Evolutionary conservation across 2,888 invertebrate species (phyloP).

Genomic region (Dynastes maya): DNA sequence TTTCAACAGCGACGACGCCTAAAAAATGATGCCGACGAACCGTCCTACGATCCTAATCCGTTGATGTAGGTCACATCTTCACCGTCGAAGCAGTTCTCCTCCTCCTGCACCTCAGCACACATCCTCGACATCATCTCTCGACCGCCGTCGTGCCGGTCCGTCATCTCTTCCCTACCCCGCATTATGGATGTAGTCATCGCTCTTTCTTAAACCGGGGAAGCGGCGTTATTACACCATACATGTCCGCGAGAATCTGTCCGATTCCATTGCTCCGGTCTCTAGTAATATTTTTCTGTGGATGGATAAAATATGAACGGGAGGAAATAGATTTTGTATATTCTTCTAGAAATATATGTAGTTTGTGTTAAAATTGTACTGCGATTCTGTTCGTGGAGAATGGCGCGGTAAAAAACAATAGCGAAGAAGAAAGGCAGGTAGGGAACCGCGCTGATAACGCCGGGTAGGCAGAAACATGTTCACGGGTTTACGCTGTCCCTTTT

Average conservation of each 20-base stretch:
- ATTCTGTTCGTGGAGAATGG: too few relatives aligned
- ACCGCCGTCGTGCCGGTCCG: neutral
- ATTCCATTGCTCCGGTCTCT: neutral
- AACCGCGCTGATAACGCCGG: too few relatives aligned
- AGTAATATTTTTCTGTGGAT: slow-evolving; percentile 13
- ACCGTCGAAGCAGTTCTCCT: neutral
- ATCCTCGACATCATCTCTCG: neutral
- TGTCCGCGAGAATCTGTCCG: slow-evolving; percentile 25
- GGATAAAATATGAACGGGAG: slow-evolving; percentile 9
- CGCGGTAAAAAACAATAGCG: too few relatives aligned
- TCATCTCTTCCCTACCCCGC: neutral
- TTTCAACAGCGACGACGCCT: neutral
- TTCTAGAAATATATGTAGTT: too few relatives aligned
- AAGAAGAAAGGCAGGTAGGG: too few relatives aligned
- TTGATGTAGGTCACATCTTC: slow-evolving; percentile 17
- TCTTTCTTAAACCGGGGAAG: slow-evolving; percentile 16
- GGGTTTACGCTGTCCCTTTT: too few relatives aligned
- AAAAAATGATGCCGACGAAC: slow-evolving; percentile 39
- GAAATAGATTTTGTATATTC: too few relatives aligned
- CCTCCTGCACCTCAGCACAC: neutral
- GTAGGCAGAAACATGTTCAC: too few relatives aligned
- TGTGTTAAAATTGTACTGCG: too few relatives aligned
- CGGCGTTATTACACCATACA: slow-evolving; percentile 32
- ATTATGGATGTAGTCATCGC: slow-evolving; percentile 35
- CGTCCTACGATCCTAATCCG: slow-evolving; percentile 39